Conservation (phyloP, 1,140 invertebrate genomes). For the Zaprionus inermis region DNA sequence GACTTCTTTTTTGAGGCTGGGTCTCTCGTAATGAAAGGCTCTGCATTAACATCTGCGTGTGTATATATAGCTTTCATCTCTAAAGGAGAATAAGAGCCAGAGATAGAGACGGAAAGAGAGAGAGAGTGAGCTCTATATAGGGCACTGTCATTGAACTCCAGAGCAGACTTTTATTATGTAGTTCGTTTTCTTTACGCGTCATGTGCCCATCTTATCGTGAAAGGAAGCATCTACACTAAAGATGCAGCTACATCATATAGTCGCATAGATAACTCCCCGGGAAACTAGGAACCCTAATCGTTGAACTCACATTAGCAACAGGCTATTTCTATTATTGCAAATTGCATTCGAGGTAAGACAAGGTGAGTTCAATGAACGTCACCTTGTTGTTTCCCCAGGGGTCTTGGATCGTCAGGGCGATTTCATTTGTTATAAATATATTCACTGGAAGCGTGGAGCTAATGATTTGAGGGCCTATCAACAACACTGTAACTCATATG, state of each 20-base stretch:
- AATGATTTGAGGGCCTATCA: constrained; percentile 34
- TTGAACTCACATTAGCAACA: constrained; percentile 11
- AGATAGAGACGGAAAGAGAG: background rate
- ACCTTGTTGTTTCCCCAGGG: constrained; percentile 20
- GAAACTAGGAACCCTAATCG: background rate
- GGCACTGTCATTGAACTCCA: constrained; percentile 55
- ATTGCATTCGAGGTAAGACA: constrained; percentile 16
- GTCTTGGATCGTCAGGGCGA: constrained; percentile 13
- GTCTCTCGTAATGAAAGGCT: constrained; percentile 16
- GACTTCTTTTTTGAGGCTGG: constrained; percentile 47
- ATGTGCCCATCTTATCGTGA: constrained; percentile 7
- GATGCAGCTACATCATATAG: background rate
- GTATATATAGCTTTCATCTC: constrained; percentile 19
- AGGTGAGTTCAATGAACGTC: constrained; percentile 52
- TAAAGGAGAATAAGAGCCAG: constrained; percentile 4
- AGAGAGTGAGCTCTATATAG: constrained; percentile 26
- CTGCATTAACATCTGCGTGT: constrained; percentile 4
- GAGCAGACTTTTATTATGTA: constrained; percentile 11
- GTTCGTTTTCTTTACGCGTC: constrained; percentile 7
- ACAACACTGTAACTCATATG: background rate
- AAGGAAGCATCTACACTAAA: background rate
- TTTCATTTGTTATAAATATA: constrained; percentile 45
- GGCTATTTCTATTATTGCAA: constrained; percentile 3
- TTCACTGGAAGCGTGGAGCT: constrained; percentile 6
- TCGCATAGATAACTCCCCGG: background rate